Conservation (phyloP, 2,888 invertebrate genomes). For the Amphimallon solstitiale region DNA sequence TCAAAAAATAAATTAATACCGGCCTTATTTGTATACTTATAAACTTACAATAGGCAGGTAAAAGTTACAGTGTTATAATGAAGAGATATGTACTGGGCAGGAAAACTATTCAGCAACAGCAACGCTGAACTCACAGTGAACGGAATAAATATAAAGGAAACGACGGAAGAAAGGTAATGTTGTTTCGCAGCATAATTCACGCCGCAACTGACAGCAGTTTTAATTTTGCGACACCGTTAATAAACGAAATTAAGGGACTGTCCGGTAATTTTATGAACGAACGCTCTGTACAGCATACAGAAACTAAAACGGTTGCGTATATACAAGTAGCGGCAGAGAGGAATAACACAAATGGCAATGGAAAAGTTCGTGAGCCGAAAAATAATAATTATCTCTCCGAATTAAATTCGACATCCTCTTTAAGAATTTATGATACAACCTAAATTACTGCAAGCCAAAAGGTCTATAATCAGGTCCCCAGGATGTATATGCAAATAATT, state of each 20-base stretch:
- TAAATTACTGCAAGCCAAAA: not conserved
- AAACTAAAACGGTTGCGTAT: not conserved
- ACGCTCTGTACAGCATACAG: not conserved
- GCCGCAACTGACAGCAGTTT: too few relatives aligned
- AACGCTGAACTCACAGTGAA: too few relatives aligned
- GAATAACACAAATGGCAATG: slow-evolving; percentile 6
- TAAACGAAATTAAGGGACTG: slow-evolving; percentile 25
- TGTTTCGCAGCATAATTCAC: too few relatives aligned
- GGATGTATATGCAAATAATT: too few relatives aligned
- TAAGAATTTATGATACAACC: slow-evolving; percentile 17
- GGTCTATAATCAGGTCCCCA: not conserved
- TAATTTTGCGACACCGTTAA: slow-evolving; percentile 12
- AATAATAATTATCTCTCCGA: slow-evolving; percentile 27
- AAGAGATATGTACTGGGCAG: too few relatives aligned
- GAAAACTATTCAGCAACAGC: too few relatives aligned
- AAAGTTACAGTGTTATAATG: too few relatives aligned
- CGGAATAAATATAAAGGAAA: too few relatives aligned
- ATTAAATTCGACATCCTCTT: slow-evolving; percentile 27
- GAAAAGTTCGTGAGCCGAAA: slow-evolving; percentile 30
- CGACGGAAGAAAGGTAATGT: too few relatives aligned
- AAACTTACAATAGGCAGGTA: too few relatives aligned
- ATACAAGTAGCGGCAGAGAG: not conserved
- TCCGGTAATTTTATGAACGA: slow-evolving; percentile 21
- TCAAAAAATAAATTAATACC: too few relatives aligned
- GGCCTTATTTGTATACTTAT: too few relatives aligned